Percentiles rank a stretch among this genome's conserved stretches.
These are phyloP conservation scores for Danaus melanippus DNA, from an alignment of 1,140 invertebrate species.

Conservation along the genomic window DNA sequence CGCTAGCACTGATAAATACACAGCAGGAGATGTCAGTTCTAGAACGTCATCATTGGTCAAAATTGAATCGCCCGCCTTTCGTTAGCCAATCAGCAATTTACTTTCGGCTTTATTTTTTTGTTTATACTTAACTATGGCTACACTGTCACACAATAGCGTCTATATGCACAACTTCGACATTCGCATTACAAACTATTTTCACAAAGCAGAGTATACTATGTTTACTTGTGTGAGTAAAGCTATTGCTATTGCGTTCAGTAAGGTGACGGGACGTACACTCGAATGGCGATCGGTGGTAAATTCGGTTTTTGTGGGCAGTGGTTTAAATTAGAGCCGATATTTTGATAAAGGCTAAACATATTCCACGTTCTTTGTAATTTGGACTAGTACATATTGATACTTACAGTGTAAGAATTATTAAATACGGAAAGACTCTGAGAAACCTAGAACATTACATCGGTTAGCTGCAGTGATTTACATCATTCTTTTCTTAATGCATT, in stretches of 20 bases:
- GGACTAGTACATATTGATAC: constrained; percentile 1
- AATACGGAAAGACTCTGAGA: constrained; percentile 7
- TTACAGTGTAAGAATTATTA: constrained; percentile 6
- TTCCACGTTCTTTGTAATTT: constrained; percentile 3
- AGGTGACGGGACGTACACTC: constrained; percentile 29
- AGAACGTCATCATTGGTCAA: constrained; percentile 47
- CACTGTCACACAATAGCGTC: constrained; percentile 38
- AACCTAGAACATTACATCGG: constrained; percentile 35
- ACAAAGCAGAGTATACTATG: constrained; percentile 17
- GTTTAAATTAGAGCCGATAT: constrained; percentile 9
- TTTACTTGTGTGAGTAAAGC: constrained; percentile 25
- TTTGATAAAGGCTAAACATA: constrained; percentile 3
- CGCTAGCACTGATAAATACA: constrained; percentile 52
- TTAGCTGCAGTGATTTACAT: constrained; percentile 43
- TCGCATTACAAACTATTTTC: constrained; percentile 11
- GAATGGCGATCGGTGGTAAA: constrained; percentile 27
- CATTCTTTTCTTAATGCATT: constrained; percentile 18
- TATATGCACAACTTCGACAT: constrained; percentile 37
- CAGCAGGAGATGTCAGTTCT: constrained; percentile 45
- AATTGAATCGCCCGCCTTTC: constrained; percentile 54
- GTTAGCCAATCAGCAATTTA: constrained; percentile 39
- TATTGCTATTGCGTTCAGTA: constrained; percentile 30
- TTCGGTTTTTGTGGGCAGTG: constrained; percentile 20
- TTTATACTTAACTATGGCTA: constrained; percentile 59
- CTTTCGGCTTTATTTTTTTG: constrained; percentile 65